These are phyloP conservation scores for Mesorhabditis spiculigera DNA, from an alignment of 2,888 invertebrate genomes.

Conservation along the genomic window DNA sequence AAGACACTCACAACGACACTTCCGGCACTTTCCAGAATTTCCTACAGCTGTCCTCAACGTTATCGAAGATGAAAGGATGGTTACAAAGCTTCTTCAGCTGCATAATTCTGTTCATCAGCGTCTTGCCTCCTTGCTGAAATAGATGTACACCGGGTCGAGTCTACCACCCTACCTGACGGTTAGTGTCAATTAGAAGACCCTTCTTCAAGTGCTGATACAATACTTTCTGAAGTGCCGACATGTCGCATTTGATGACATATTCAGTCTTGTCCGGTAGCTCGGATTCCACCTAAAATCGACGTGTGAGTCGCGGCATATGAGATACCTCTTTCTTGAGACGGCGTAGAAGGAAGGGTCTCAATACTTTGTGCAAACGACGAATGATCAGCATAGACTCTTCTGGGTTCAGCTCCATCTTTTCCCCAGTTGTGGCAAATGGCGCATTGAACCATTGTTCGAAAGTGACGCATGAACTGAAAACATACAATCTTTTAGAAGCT, in stretches of 20 bases:
- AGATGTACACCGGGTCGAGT: neutral
- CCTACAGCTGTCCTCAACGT: conserved; percentile 73
- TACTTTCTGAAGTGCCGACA: conserved; percentile 90
- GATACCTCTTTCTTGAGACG: conserved; percentile 84
- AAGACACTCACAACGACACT: conserved; percentile 44
- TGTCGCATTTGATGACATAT: conserved; percentile 72
- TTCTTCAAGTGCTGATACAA: conserved; percentile 85
- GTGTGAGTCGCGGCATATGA: no score
- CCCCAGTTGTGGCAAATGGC: conserved; percentile 96
- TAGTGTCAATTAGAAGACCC: conserved; percentile 45
- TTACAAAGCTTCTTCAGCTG: conserved; percentile 96
- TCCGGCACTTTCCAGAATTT: conserved; percentile 32
- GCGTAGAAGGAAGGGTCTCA: conserved; percentile 86
- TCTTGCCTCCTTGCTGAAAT: conserved; percentile 15
- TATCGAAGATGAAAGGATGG: conserved; percentile 99
- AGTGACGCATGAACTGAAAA: conserved; percentile 91
- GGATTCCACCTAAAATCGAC: conserved; percentile 74
- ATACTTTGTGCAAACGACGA: conserved; percentile 87
- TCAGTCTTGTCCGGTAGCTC: conserved; percentile 89
- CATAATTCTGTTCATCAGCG: conserved; percentile 98
- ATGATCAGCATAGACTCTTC: conserved; percentile 99
- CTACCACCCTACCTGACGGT: conserved; percentile 15
- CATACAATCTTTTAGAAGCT: no score
- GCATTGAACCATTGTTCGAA: conserved; percentile 99
- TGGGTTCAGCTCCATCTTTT: conserved; percentile 83